Conservation (phyloP, 35 echinoderm and acorn worm species). For the Ophioderma brevispina region DNA sequence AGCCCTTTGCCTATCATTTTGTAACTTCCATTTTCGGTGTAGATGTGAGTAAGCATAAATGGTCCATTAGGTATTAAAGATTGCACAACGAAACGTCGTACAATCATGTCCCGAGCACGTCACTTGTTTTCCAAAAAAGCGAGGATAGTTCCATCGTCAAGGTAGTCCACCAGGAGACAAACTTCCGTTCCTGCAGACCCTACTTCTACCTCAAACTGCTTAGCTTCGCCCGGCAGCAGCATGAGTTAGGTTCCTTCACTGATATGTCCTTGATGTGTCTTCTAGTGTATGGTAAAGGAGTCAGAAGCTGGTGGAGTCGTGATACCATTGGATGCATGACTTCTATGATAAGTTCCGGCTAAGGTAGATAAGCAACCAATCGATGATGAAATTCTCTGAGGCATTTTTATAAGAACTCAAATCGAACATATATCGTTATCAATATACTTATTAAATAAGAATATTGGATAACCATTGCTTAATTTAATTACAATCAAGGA, state of each 20-base stretch:
- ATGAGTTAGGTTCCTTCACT: neutral
- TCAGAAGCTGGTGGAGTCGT: neutral
- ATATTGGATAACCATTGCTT: no score
- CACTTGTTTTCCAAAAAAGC: neutral
- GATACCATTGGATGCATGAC: no score
- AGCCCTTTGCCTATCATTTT: neutral
- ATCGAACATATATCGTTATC: no score
- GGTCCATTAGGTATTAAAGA: neutral
- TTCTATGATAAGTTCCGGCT: no score
- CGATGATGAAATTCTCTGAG: no score
- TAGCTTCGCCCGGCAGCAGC: constrained; percentile 12
- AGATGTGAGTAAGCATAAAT: constrained; percentile 1
- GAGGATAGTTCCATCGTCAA: neutral
- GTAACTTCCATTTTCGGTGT: constrained; percentile 32
- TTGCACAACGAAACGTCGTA: no score
- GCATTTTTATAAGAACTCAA: no score
- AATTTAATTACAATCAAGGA: no score
- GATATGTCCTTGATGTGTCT: constrained; percentile 35
- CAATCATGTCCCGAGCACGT: neutral
- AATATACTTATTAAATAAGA: no score
- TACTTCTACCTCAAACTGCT: constrained; percentile 40
- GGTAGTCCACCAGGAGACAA: constrained; percentile 49
- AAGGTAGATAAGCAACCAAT: no score
- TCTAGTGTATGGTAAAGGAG: constrained; percentile 1
- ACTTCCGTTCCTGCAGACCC: constrained; percentile 24